Evolutionary conservation across 2,113 vertebrate genomes (phyloP), one percentile per base, ranked within the genome.

Genomic region (Leucopsar rothschildi): DNA sequence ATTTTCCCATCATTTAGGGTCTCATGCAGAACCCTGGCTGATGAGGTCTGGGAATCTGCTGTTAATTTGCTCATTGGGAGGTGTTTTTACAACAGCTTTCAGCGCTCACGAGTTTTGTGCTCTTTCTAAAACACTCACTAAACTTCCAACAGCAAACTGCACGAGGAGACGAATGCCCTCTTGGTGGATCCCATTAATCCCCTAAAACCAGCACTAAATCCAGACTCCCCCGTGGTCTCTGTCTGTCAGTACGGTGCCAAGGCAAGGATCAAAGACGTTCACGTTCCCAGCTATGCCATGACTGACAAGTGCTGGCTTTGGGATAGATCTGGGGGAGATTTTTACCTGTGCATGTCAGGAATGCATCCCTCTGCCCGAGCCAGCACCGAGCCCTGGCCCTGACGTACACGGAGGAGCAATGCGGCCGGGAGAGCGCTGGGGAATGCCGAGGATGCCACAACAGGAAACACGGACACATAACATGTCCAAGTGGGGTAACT

Each of bases 371-470:
- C 7, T 22, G 52, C 37, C 60, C 55, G 81, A 0, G 1, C 23
- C 11, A 9, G 60, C 35, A 4, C 20, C 2, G 64, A 40, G 29
- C 9, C 70, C 77, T 20, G 82, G 19, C 72, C 12, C 22, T 82
- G 88, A 84, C 44, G 27, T 6, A 11, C 2, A 0, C 0, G 7
- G 87, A 75, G 82, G 6, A 91, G 89, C 71, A 61, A 64, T 20
- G 79, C 0, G 12, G 42, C 82, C 2, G 81, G 40, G 44, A 82
- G 73, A 0, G 12, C 0, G 10, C 10, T 83, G 65, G 73, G 86
- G 89, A 90, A 95, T 92, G 87, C 91, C n/a, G 5, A 82, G 61
- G 92, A 94, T 93, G 90, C 94, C 83, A 37, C 81, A 52, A 92
- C 65, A 96, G 95, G 94, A 96, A 94, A 18, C 63, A 4, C 9